Evolutionary conservation across 1,140 invertebrate genomes (phyloP).

Genomic region (Chelonus insularis): DNA sequence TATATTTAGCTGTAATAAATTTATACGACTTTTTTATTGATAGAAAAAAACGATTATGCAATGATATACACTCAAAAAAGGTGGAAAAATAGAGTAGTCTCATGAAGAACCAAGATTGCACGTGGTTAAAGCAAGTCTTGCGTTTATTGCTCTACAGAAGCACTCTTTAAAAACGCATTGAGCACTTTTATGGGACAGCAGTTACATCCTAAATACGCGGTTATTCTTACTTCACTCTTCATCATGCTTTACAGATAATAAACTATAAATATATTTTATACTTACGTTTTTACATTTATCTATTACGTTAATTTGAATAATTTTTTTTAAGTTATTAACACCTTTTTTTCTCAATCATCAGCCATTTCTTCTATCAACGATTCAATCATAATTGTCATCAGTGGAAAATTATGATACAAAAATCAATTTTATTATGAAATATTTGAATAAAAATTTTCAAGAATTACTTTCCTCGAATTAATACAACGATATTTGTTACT

Average conservation of each 20-base stretch:
- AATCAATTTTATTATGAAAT: too few relatives aligned
- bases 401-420: too few relatives aligned
- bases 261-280: constrained; percentile 1
- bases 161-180: constrained; percentile 59
- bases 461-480: too few relatives aligned
- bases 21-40: constrained; percentile 2
- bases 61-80: constrained; percentile 8
- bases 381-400: too few relatives aligned
- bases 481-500: too few relatives aligned
- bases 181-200: constrained; percentile 54
- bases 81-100: constrained; percentile 2
- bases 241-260: neutral
- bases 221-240: constrained; percentile 16
- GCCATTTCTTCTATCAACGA: too few relatives aligned
- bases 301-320: neutral
- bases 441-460: too few relatives aligned
- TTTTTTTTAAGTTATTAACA: too few relatives aligned
- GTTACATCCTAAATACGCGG: constrained; percentile 52
- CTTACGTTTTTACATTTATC: constrained; percentile 1
- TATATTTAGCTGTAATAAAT: too few relatives aligned
- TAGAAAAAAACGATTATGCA: constrained; percentile 1
- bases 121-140: constrained; percentile 36
- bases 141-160: constrained; percentile 54
- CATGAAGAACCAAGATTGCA: constrained; percentile 39
- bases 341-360: too few relatives aligned